A percentile compares a stretch with the other conserved stretches of the same genome.
Conservation (phyloP, 2,888 invertebrate species). For the Volucella zonaria region DNA sequence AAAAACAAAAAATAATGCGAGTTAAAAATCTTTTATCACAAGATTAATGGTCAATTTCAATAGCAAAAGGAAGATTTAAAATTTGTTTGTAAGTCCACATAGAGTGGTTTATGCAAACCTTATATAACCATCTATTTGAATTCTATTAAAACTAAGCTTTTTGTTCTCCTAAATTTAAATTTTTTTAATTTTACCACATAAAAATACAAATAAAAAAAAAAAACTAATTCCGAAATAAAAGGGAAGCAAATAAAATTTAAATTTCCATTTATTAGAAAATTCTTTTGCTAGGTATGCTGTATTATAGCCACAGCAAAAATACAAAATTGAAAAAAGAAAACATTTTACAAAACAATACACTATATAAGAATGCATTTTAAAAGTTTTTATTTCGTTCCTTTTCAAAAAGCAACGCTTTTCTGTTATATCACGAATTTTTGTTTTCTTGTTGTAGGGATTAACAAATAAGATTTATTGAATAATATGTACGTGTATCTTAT, state of each 20-base stretch:
- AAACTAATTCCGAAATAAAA: conserved; percentile 41
- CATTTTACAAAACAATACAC: conserved; percentile 67
- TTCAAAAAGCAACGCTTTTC: conserved; percentile 47
- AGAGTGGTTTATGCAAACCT: neutral
- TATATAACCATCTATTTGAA: neutral
- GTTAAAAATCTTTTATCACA: conserved; percentile 41
- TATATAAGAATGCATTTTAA: conserved; percentile 45
- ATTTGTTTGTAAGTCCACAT: conserved; percentile 6
- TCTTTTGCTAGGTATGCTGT: conserved; percentile 31
- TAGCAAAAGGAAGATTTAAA: neutral
- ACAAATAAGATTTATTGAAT: conserved; percentile 55
- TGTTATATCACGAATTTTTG: conserved; percentile 63
- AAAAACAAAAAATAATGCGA: conserved; percentile 17
- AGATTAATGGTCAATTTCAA: conserved; percentile 10
- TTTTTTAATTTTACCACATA: conserved; percentile 34
- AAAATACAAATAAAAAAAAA: conserved; percentile 22
- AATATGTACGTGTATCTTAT: conserved; percentile 57
- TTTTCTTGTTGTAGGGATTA: conserved; percentile 22
- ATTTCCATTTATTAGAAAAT: conserved; percentile 31
- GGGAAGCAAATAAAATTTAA: conserved; percentile 51
- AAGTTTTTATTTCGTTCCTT: conserved; percentile 21
- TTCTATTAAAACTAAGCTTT: conserved; percentile 30
- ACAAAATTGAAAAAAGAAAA: conserved; percentile 55
- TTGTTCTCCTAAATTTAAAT: conserved; percentile 10
- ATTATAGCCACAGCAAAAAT: conserved; percentile 43